Base-by-base conservation (phyloP, 2,888 invertebrate species). In the Biston betularia region DNA sequence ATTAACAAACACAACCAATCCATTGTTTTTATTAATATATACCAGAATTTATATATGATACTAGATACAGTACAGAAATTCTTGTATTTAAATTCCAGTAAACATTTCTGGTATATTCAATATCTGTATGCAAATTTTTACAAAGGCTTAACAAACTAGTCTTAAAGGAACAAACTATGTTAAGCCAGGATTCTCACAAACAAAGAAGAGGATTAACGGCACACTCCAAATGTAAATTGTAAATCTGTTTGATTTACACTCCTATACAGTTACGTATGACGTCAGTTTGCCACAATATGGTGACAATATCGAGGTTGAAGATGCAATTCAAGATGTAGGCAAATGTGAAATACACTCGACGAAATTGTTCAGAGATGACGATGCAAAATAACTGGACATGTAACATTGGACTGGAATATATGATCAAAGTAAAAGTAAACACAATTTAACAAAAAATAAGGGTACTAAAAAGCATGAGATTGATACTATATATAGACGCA, bases 121-220 rank as follows among this genome's bases (percentile, higher is more conserved):
- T 24, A 24, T 24, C 24, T 2, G 24, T 24, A 24, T 24, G 24
- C 24, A 24, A 24, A 24, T 24, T 3, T 24, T 24, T 3, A 24
- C 24, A 24, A 24, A 24, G 24, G 24, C 8, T 42, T 24, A 0
- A 33, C 44, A 60, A 50, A 49, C 42, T 62, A 55, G 42, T 55
- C 53, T 45, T 35, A 60, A 11, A 48, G 15, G 14, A 55, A 33
- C 46, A 49, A 24, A 63, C 38, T 52, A 56, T 63, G 63, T 24
- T 63, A 63, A 63, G 9, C 45, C 56, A 50, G 55, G 63, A 63
- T 57, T 52, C 15, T 42, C 42, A 14, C 50, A 15, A 35, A 49
- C 46, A 50, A 44, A 65, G 59, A 60, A 60, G 24, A 54, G 35
- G 49, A 15, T 45, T 65, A 65, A 60, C 65, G 65, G 59, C n/a